Evolutionary conservation across 2,888 invertebrate genomes (phyloP).

Genomic region (Mechanitis mazaeus): DNA sequence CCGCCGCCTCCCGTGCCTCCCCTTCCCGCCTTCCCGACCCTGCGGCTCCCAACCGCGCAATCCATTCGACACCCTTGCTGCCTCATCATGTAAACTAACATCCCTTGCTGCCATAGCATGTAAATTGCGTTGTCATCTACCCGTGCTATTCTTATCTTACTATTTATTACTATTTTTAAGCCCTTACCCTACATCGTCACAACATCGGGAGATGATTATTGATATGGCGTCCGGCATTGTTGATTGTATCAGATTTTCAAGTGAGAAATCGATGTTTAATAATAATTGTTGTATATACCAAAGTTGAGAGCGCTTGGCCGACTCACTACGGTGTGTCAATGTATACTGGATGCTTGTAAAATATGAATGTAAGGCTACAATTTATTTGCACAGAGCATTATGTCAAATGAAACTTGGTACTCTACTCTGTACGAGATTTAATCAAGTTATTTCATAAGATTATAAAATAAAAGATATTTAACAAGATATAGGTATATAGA

Average conservation of each 20-base stretch:
- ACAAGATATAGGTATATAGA: too few species aligned
- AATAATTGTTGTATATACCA: slow-evolving; percentile 9
- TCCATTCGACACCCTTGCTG: not conserved
- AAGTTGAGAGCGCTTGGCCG: not conserved
- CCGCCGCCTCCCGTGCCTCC: not conserved
- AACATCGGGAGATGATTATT: not conserved
- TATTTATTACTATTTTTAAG: too few species aligned
- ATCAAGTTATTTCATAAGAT: too few species aligned
- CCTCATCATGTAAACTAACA: not conserved
- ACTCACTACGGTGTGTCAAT: slow-evolving; percentile 8
- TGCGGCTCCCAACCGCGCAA: not conserved
- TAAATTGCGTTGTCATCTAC: too few species aligned
- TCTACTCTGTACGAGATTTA: too few species aligned
- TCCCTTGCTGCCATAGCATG: too few species aligned
- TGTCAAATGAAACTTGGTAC: slow-evolving; percentile 21
- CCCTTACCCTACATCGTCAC: not conserved
- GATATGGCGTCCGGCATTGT: not conserved
- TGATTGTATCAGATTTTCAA: slow-evolving; percentile 1
- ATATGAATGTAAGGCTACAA: slow-evolving; percentile 4
- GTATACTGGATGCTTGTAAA: slow-evolving; percentile 16
- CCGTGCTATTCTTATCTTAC: too few species aligned
- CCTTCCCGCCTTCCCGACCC: too few species aligned
- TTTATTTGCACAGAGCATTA: slow-evolving; percentile 16
- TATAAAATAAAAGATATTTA: too few species aligned
- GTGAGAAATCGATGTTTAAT: not conserved